These are phyloP conservation scores for Montifringilla adamsi DNA, from an alignment of 2,113 vertebrate genomes.

Conservation along the genomic window DNA sequence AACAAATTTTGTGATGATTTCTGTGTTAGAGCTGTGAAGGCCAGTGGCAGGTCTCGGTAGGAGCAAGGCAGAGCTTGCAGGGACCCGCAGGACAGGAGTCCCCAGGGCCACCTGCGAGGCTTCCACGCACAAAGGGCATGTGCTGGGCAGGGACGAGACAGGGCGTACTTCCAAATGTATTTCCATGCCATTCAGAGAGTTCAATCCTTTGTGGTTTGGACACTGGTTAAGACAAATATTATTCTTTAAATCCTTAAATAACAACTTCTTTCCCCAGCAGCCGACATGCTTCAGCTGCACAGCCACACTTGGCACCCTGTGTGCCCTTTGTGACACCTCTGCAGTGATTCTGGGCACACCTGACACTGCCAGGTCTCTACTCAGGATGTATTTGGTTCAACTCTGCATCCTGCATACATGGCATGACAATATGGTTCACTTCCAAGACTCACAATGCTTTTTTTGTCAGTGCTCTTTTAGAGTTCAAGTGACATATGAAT, in stretches of 20 bases:
- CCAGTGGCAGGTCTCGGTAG: not conserved
- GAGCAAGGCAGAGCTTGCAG: not conserved
- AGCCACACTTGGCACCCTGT: rapidly evolving
- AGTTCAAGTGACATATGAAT: not conserved
- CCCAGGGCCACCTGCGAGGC: not conserved
- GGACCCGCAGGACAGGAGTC: not conserved
- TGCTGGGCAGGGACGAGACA: rapidly evolving
- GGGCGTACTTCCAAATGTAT: rapidly evolving
- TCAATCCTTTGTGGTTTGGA: not conserved
- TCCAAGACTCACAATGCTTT: not conserved
- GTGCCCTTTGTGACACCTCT: not conserved
- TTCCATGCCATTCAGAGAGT: not conserved
- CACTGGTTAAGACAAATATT: not conserved
- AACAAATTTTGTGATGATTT: not conserved
- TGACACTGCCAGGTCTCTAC: not conserved
- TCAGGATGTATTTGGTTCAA: not conserved
- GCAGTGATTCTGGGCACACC: not conserved
- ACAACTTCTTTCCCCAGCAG: not conserved
- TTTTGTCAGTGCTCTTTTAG: not conserved
- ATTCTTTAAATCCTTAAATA: not conserved
- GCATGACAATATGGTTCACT: not conserved
- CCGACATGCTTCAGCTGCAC: not conserved
- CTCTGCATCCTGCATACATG: not conserved
- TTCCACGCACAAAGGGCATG: not conserved
- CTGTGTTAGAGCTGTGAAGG: not conserved